Percentiles rank a stretch among this genome's conserved stretches.
phyloP scores from a whole-genome alignment of 2,888 invertebrate genomes.

The Acanthosoma haemorrhoidale region DNA sequence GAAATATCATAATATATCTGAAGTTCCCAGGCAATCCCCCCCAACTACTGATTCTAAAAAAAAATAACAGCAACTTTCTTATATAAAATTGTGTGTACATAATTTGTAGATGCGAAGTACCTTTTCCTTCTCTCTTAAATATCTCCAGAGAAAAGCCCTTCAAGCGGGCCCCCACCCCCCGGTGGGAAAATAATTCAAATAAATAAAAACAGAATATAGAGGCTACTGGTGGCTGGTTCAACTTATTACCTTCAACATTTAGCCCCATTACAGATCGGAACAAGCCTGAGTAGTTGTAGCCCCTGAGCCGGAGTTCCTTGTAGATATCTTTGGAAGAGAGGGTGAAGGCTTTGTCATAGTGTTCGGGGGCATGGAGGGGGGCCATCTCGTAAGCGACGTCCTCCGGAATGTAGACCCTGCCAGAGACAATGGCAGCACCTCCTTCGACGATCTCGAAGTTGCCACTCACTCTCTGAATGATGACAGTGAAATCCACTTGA shows the following conservation, averaged over 20 bases:
- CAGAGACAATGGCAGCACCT: constrained; percentile 64
- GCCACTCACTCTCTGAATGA: constrained; percentile 58
- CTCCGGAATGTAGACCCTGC: constrained; percentile 57
- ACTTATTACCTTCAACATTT: constrained; percentile 50
- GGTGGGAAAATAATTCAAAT: too few species aligned
- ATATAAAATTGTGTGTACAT: too few species aligned
- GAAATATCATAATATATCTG: too few species aligned
- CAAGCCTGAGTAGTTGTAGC: constrained; percentile 55
- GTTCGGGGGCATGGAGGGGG: constrained; percentile 47
- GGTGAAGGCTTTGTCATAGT: constrained; percentile 49
- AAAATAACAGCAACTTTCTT: too few species aligned
- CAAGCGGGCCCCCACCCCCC: too few species aligned
- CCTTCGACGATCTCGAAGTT: constrained; percentile 61
- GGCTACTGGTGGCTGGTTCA: too few species aligned
- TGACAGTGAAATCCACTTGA: constrained; percentile 51
- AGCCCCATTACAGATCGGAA: constrained; percentile 58
- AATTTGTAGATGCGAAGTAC: too few species aligned
- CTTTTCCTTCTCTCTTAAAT: too few species aligned
- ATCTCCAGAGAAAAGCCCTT: too few species aligned
- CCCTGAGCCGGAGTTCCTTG: constrained; percentile 50
- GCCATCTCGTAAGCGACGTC: constrained; percentile 53
- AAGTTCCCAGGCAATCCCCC: too few species aligned
- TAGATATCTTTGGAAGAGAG: constrained; percentile 51
- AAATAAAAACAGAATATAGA: too few species aligned
- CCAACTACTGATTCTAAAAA: too few species aligned